Base-by-base conservation (phyloP, 2,797 vertebrate species). In the Microhierax caerulescens region DNA sequence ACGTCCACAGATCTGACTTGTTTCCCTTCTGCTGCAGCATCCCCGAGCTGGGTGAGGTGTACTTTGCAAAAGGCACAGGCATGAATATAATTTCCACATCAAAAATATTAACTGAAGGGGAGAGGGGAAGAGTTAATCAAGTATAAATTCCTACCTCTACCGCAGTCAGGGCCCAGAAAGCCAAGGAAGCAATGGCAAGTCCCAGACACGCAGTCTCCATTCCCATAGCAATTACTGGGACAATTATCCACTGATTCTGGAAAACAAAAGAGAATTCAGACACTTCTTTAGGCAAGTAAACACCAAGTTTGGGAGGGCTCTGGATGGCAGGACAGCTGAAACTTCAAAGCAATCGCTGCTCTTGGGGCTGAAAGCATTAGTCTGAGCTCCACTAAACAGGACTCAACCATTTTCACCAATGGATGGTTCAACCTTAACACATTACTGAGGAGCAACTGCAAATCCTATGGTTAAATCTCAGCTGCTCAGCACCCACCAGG, bases 191-290 rank as follows among this genome's bases (percentile, higher is more conserved):
- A 99, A 98, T 98, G 99, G 97, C 99, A 99, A 51, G 98, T 99
- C 96, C 99, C 99, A 17, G 99, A 98, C 60, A 99, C 97, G 20
- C 99, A 99, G 97, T 99, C 99, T 8, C 99, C 99, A 5, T 99
- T 99, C 85, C 99, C 99, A 11, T 99, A 99, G 98, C 99, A 99
- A 97, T 99, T 99, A 97, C 99, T 99, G 95, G 99, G 99, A 96
- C 99, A 99, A 97, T 99, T 99, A 81, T 99, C 99, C 97, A 99
- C 98, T 0, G 99, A 99, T 96, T 99, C 99, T 99, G 94, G 4
- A 45, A 98, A 51, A 95, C 12, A 95, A 75, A 88, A 86, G 39
- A 95, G 21, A 93, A 73, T 34, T 95, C 48, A 96, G 36, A 48
- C 51, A 77, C 6, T 87, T 79, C 11, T 78, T 87, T 56, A 59